These are phyloP conservation scores for Caenorhabditis doughertyi DNA, from an alignment of 2,888 invertebrate species.

Conservation along the genomic window DNA sequence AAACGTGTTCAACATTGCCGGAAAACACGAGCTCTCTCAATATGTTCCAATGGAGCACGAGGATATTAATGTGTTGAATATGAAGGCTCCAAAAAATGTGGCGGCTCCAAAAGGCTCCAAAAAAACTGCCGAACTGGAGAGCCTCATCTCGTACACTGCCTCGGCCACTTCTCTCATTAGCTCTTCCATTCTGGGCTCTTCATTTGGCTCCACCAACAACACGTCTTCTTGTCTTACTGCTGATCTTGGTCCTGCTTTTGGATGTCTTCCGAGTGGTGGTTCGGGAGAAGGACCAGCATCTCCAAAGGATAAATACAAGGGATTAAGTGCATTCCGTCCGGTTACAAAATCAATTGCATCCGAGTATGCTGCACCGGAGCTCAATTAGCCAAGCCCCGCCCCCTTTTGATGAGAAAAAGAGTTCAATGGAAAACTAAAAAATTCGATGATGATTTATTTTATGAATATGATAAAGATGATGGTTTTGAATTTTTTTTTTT, in stretches of 20 bases:
- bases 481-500: not conserved
- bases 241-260: conserved; percentile 40
- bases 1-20: conserved; percentile 26
- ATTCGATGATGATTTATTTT: not conserved
- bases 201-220: too few species aligned
- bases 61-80: conserved; percentile 6
- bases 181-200: not conserved
- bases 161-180: not conserved
- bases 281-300: not conserved
- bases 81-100: too few species aligned
- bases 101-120: too few species aligned
- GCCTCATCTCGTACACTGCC: conserved; percentile 34
- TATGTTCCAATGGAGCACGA: conserved; percentile 36
- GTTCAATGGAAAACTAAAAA: not conserved
- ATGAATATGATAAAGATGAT: not conserved
- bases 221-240: conserved; percentile 23
- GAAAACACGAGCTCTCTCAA: conserved; percentile 19
- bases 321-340: conserved; percentile 57
- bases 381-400: conserved; percentile 23
- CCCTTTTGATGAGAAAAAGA: not conserved
- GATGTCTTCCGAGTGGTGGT: not conserved
- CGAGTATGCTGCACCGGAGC: conserved; percentile 31
- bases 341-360: conserved; percentile 42
- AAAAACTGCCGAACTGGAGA: conserved; percentile 20
- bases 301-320: conserved; percentile 44